These are phyloP conservation scores for Spongilla lacustris DNA, from an alignment of 37 sponge, comb jelly and placozoan genomes.

Conservation along the genomic window DNA sequence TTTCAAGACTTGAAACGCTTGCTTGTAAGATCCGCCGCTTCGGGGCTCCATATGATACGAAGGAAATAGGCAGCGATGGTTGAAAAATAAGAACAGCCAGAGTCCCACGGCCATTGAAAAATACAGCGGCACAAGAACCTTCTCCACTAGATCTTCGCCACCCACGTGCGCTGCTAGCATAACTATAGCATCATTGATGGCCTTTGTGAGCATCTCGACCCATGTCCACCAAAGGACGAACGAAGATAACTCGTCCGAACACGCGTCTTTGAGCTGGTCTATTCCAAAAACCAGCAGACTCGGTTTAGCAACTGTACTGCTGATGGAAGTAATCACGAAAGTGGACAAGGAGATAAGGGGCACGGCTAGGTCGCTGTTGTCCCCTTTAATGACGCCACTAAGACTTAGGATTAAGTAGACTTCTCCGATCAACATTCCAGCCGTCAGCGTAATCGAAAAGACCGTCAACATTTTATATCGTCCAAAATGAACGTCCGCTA, in stretches of 20 bases:
- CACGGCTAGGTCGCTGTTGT: background rate
- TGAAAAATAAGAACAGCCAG: background rate
- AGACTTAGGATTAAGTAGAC: background rate
- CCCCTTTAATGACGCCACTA: background rate
- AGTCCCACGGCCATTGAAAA: background rate
- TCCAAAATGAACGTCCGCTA: background rate
- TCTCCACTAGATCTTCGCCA: too few relatives aligned
- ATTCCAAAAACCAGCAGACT: background rate
- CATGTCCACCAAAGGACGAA: background rate
- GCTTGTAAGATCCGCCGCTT: background rate
- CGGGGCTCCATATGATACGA: background rate
- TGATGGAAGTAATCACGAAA: background rate
- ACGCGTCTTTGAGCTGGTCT: background rate
- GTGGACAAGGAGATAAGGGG: background rate
- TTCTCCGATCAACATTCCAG: background rate
- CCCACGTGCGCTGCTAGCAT: background rate
- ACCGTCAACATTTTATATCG: background rate
- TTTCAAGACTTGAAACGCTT: background rate
- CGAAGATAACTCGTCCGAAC: background rate
- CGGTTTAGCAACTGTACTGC: background rate
- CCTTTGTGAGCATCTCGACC: background rate
- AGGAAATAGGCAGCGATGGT: background rate
- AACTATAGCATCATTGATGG: background rate
- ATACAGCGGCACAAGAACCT: too few relatives aligned
- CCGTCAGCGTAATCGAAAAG: background rate